Base-by-base conservation (phyloP, 2,113 vertebrate genomes). In the Microtus ochrogaster region DNA sequence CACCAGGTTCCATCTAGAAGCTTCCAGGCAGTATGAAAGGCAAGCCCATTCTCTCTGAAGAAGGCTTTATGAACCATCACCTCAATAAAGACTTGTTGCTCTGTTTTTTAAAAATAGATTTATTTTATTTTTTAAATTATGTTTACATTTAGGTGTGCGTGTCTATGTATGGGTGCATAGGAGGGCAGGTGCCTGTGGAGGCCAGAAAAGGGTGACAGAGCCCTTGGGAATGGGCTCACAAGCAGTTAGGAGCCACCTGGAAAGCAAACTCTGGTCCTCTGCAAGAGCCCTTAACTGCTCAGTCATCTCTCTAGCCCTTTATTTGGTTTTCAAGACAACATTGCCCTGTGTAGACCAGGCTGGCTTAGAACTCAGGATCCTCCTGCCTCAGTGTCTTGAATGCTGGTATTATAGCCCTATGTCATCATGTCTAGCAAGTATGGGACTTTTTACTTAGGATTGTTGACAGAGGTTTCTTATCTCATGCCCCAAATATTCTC, bases 401-500 rank as follows among this genome's bases (percentile, higher is more conserved):
- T 78, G 4, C 44, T 76, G 41, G 13, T 41, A 65, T 90, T 65
- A 65, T 22, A 65, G 73, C 39, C 16, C 19, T 52, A 6, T 28
- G 22, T 36, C 33, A 49, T 5, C 8, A 66, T 2, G 58, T 79
- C 33, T 65, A 39, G 30, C 33, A 52, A 78, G 82, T 36, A 89
- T 58, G 22, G 33, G 61, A 26, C 79, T 85, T 93, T 92, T 14
- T 41, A 6, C n/a, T 66, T 72, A 68, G 70, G 10, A 17, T 72
- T 47, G 26, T 91, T 81, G 94, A 73, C 44, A 55, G 26, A n/a
- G 39, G 24, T 47, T 90, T 94, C 84, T 28, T 84, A 85, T 86
- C 47, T 81, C 49, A 55, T 92, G 90, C 72, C 76, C 39, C 68
- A 76, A 68, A 63, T 22, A 77, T 81, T 92, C 92, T 82, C 24